Percentiles rank a stretch among this genome's conserved stretches.
These are phyloP conservation scores for Xestia ashworthii DNA, from an alignment of 2,888 invertebrate species.

Conservation along the genomic window DNA sequence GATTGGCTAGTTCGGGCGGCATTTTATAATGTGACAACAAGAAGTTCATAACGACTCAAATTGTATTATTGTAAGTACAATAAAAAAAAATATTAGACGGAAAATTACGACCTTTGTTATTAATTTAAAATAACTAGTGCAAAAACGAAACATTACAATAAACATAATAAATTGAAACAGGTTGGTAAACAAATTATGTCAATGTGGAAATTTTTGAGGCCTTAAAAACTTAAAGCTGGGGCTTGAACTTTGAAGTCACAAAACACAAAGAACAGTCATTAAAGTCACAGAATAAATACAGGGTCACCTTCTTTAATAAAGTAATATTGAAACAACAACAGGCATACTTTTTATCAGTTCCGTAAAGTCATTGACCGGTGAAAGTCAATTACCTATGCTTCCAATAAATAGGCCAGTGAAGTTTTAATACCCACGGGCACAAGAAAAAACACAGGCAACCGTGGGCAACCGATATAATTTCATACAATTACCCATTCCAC, in stretches of 20 bases:
- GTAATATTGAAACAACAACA: conserved; percentile 20
- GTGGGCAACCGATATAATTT: conserved; percentile 14
- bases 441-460: conserved; percentile 12
- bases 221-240: conserved; percentile 29
- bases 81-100: background rate
- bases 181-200: conserved; percentile 22
- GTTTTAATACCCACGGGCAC: conserved; percentile 61
- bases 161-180: conserved; percentile 5
- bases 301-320: conserved; percentile 15
- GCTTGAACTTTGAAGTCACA: conserved; percentile 8
- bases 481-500: conserved; percentile 34
- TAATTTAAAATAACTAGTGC: background rate
- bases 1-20: background rate
- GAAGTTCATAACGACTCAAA: background rate
- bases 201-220: background rate
- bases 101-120: background rate
- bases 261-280: conserved; percentile 8
- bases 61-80: background rate
- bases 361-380: conserved; percentile 63
- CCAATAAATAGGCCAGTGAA: conserved; percentile 64
- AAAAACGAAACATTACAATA: background rate
- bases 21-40: conserved; percentile 1
- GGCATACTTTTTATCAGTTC: conserved; percentile 20
- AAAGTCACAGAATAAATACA: conserved; percentile 10
- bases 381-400: conserved; percentile 66